Percentiles rank a stretch among this genome's conserved stretches.
Evolutionary conservation across 2,113 vertebrate genomes (phyloP).

Genomic region (Taxidea taxus): DNA sequence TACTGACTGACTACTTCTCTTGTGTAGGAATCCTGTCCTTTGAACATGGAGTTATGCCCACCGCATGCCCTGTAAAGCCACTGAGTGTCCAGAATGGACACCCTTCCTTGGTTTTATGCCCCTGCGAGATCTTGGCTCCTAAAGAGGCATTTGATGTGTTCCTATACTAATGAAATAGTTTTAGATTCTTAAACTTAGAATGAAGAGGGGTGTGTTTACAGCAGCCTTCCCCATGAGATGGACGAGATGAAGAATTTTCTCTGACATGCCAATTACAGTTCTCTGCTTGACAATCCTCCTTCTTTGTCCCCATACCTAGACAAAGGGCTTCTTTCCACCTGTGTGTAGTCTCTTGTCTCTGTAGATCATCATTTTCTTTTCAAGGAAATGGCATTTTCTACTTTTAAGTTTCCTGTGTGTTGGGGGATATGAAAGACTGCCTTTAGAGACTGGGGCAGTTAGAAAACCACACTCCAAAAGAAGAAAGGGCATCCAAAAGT

Average conservation of each 20-base stretch:
- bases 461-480: neutral
- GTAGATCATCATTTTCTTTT: neutral
- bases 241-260: neutral
- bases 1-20: neutral
- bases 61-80: rapidly evolving
- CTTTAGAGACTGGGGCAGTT: neutral
- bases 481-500: neutral
- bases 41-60: neutral
- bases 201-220: neutral
- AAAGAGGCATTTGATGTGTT: neutral
- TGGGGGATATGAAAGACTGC: neutral
- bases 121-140: neutral
- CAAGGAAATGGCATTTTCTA: neutral
- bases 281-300: neutral
- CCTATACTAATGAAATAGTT: neutral
- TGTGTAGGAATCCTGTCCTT: neutral
- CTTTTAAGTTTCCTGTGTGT: neutral
- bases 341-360: neutral
- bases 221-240: neutral
- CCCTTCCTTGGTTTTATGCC: neutral
- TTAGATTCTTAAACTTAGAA: neutral
- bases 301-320: neutral
- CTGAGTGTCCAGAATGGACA: neutral
- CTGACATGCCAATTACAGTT: neutral
- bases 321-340: neutral